Percentiles rank a stretch among this genome's conserved stretches.
Conservation (phyloP, 2,797 vertebrate genomes). For the Smutsia gigantea region DNA sequence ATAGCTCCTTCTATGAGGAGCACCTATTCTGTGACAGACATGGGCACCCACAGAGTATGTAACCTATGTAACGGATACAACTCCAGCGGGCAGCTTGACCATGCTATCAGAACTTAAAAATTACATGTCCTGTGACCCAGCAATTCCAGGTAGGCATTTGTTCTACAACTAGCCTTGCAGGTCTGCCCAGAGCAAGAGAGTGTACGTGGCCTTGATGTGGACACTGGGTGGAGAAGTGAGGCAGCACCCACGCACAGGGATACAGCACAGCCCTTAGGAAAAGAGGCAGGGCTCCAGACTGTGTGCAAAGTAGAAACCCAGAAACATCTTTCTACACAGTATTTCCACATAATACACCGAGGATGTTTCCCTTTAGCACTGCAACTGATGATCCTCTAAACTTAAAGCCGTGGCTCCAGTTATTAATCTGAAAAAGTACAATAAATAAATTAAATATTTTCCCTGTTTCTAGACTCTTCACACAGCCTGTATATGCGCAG, state of each 20-base stretch:
- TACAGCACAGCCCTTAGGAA: background rate
- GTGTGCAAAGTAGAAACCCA: background rate
- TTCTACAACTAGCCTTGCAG: background rate
- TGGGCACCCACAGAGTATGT: accelerated
- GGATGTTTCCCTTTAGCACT: background rate
- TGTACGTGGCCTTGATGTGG: background rate
- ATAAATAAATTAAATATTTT: background rate
- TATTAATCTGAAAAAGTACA: background rate
- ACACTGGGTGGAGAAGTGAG: background rate
- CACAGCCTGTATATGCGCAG: accelerated
- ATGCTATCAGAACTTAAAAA: background rate
- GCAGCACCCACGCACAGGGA: accelerated
- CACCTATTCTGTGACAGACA: background rate
- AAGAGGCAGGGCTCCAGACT: background rate
- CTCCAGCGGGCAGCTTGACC: background rate
- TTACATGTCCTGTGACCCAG: background rate
- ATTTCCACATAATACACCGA: background rate
- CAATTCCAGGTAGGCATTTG: background rate
- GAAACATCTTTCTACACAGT: accelerated
- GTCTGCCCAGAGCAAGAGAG: background rate
- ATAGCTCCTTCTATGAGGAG: background rate
- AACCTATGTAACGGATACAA: background rate
- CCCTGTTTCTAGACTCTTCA: background rate
- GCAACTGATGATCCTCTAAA: background rate
- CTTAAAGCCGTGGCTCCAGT: background rate